Conservation (phyloP, 2,888 invertebrate genomes). For the Trichopoda pennipes region DNA sequence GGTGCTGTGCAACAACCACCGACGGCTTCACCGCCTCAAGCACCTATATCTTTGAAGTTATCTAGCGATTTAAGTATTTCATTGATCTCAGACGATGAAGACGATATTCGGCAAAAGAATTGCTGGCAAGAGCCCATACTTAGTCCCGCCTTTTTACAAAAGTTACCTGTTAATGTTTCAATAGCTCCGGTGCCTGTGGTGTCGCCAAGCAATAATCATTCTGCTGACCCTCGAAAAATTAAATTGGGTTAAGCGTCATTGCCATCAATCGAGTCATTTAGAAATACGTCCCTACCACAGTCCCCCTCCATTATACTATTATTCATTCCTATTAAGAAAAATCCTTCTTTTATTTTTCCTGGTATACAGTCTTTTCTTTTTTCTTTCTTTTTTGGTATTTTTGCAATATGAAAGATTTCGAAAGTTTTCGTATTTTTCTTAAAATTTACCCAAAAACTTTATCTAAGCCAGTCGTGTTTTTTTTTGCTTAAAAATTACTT, state of each 20-base stretch:
- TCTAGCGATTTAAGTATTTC: conserved; percentile 79
- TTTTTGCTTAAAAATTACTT: too few species aligned
- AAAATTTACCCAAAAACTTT: too few species aligned
- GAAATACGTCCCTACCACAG: conserved; percentile 14
- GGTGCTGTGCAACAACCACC: conserved; percentile 70
- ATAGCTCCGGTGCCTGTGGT: conserved; percentile 53
- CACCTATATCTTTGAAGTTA: conserved; percentile 76
- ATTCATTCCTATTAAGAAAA: conserved; percentile 40
- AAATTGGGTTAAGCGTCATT: conserved; percentile 53
- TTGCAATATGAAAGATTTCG: too few species aligned
- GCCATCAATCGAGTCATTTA: conserved; percentile 40
- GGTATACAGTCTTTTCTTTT: too few species aligned
- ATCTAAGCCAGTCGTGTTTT: too few species aligned
- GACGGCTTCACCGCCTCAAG: conserved; percentile 72
- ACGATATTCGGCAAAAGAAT: conserved; percentile 71
- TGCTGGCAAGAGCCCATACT: conserved; percentile 68
- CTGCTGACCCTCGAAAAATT: conserved; percentile 54
- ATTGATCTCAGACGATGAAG: conserved; percentile 79
- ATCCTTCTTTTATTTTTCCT: not conserved
- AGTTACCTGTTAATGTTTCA: conserved; percentile 70
- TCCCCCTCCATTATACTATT: conserved; percentile 24
- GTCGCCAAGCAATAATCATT: conserved; percentile 12
- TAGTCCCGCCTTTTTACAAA: conserved; percentile 74
- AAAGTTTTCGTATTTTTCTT: too few species aligned
- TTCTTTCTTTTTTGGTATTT: too few species aligned